Base-by-base conservation (phyloP, 2,888 invertebrate species). In the Drosophila yooni region DNA sequence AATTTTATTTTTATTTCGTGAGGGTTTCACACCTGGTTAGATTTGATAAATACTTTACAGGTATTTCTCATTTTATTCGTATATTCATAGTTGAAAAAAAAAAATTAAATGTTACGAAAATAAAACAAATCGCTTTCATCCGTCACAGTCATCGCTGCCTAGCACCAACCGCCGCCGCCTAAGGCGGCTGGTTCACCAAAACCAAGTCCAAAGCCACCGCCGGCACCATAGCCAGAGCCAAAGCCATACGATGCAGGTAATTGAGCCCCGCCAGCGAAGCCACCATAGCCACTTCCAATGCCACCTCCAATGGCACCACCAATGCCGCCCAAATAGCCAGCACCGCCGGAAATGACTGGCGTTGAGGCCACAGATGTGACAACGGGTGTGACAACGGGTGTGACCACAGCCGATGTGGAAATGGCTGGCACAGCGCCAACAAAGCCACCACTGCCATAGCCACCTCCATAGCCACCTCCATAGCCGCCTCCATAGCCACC, bases 141-240 rank as follows among this genome's bases (percentile, higher is more conserved):
- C 21, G 50, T 46, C 48, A 27, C 52, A 58, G 64, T 60, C 13
- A 7, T 36, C 36, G n/a, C 11, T 18, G 31, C 53, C 70, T 80
- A 86, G 64, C 85, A 86, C 62, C 89, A 87, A 58, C 89, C 83
- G 33, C 81, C 84, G 29, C 73, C 80, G n/a, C 91, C 89, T 34
- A 89, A 51, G 11, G 87, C 84, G 18, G 72, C 77, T 11, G 86
- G 78, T 11, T 65, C 76, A 3, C 80, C 85, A 50, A 79, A 91
- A 50, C 91, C 88, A 21, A 84, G 72, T 68, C 85, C 83, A 38
- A 64, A 78, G 51, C 88, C 80, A 34, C 88, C 87, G 25, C 78
- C 79, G 54, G 73, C 76, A 4, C 85, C 87, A 31, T 84, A 84
- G 34, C 84, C 87, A 36, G 74, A 31, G 36, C 91, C 90, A 43